These are phyloP conservation scores for Epinotia bilunana DNA, from an alignment of 2,888 invertebrate species.

Conservation along the genomic window DNA sequence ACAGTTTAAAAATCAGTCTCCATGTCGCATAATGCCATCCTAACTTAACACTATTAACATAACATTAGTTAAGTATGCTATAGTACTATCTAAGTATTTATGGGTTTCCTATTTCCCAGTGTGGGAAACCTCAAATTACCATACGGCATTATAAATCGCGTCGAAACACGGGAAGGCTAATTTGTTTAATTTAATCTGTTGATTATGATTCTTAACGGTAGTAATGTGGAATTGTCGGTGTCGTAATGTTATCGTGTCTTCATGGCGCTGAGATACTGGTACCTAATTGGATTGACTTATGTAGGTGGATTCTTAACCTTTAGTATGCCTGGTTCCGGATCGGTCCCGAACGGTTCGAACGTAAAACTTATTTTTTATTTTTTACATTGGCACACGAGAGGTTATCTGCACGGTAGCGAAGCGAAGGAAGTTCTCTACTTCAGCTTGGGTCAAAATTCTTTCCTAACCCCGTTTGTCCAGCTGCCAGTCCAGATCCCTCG, in stretches of 20 bases:
- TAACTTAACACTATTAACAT: slow-evolving; percentile 64
- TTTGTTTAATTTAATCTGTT: slow-evolving; percentile 29
- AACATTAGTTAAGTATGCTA: slow-evolving; percentile 55
- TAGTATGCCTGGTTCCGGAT: no score
- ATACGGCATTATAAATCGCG: slow-evolving; percentile 56
- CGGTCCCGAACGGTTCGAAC: no score
- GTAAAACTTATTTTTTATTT: no score
- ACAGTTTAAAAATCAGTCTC: slow-evolving; percentile 27
- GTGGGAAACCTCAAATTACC: slow-evolving; percentile 51
- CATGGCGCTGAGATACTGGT: background rate
- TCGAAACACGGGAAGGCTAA: slow-evolving; percentile 26
- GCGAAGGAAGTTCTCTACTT: no score
- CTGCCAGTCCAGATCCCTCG: no score
- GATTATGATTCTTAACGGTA: slow-evolving; percentile 8
- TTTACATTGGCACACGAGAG: no score
- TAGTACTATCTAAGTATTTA: slow-evolving; percentile 42
- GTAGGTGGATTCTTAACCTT: background rate
- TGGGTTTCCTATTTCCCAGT: slow-evolving; percentile 36
- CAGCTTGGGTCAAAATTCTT: no score
- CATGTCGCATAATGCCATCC: slow-evolving; percentile 52
- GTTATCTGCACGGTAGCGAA: no score
- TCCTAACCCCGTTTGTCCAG: no score
- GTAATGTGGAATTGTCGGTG: slow-evolving; percentile 2
- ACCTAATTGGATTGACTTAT: slow-evolving; percentile 1
- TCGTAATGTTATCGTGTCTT: slow-evolving; percentile 14